phyloP scores from a whole-genome alignment of 2,113 vertebrate genomes.

The Tapirus terrestris region DNA sequence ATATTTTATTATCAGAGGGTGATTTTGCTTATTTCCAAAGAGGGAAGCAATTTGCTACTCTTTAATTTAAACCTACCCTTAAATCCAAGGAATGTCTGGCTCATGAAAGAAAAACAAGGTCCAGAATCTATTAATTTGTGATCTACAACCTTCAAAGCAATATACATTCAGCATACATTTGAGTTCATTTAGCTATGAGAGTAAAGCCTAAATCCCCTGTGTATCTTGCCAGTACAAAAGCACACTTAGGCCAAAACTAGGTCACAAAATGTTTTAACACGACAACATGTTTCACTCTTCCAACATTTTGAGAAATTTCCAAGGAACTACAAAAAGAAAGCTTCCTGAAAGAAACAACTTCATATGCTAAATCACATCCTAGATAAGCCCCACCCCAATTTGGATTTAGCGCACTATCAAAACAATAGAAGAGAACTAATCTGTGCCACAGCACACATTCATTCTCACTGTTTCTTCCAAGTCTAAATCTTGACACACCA shows the following conservation, averaged over 20 bases:
- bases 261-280: conserved; percentile 58
- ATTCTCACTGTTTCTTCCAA: background rate
- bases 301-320: conserved; percentile 30
- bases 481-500: background rate
- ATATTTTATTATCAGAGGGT: conserved; percentile 76
- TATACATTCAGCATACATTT: conserved; percentile 44
- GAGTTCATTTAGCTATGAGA: conserved; percentile 35
- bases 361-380: background rate
- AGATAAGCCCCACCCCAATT: background rate
- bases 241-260: conserved; percentile 58
- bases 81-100: conserved; percentile 82
- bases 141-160: conserved; percentile 57
- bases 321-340: conserved; percentile 43
- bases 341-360: conserved; percentile 30
- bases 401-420: background rate
- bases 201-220: conserved; percentile 19
- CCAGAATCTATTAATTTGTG: conserved; percentile 58
- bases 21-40: conserved; percentile 84
- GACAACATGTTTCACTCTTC: background rate
- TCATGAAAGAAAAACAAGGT: conserved; percentile 74
- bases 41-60: conserved; percentile 84
- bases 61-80: conserved; percentile 83
- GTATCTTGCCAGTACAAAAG: conserved; percentile 7
- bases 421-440: background rate
- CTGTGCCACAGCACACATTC: background rate